These are phyloP conservation scores for Serrognathus titanus DNA, from an alignment of 2,888 invertebrate genomes.

Conservation along the genomic window DNA sequence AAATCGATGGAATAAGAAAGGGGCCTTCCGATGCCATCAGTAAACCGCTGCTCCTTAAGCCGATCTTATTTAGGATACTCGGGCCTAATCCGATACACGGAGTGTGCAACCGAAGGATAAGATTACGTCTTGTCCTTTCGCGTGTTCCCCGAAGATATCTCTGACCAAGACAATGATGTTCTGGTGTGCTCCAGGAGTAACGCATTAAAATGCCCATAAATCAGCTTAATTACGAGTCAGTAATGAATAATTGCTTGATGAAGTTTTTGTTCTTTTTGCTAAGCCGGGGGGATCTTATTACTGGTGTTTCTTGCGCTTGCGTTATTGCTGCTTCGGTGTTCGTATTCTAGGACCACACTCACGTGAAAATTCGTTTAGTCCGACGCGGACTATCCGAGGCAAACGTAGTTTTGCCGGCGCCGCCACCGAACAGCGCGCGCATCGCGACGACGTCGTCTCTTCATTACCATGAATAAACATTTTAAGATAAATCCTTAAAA, in stretches of 20 bases:
- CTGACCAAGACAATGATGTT: slow-evolving; percentile 6
- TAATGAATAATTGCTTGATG: slow-evolving; percentile 37
- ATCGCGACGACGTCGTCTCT: background rate
- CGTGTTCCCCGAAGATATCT: slow-evolving; percentile 24
- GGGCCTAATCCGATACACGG: slow-evolving; percentile 22
- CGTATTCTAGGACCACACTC: slow-evolving; percentile 19
- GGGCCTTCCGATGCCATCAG: background rate
- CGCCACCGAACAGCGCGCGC: background rate
- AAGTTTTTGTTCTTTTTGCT: slow-evolving; percentile 8
- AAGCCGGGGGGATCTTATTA: slow-evolving; percentile 1
- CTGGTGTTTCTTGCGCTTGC: slow-evolving; percentile 8
- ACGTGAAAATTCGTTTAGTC: slow-evolving; percentile 39
- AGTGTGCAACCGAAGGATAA: slow-evolving; percentile 28
- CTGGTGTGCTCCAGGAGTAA: no score
- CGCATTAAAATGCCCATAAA: slow-evolving; percentile 34
- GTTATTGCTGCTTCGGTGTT: slow-evolving; percentile 13
- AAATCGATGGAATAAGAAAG: slow-evolving; percentile 1
- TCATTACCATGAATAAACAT: background rate
- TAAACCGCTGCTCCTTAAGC: slow-evolving; percentile 8
- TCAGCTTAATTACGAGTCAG: slow-evolving; percentile 38
- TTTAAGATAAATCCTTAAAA: background rate
- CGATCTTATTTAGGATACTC: background rate
- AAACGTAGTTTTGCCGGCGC: no score
- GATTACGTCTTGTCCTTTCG: slow-evolving; percentile 27
- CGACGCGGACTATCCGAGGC: slow-evolving; percentile 35